A percentile compares a stretch with the other conserved stretches of the same genome.
phyloP scores from a whole-genome alignment of 64 coral and sea anemone genomes.

The Exaiptasia diaphana region DNA sequence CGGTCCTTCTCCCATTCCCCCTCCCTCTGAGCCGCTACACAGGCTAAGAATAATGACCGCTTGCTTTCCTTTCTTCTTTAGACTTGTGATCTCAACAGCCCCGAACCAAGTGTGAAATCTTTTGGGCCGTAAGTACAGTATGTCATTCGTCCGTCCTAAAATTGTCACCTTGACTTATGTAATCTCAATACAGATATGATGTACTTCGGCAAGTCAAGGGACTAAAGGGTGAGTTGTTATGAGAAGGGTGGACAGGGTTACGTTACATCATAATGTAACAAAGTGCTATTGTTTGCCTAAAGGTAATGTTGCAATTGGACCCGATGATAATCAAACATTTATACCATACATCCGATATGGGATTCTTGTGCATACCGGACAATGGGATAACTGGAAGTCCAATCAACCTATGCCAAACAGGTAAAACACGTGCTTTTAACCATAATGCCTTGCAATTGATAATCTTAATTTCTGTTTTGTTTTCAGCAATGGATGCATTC shows the following conservation, averaged over 20 bases:
- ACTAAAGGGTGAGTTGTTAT: constrained; percentile 51
- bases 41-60: too few species aligned
- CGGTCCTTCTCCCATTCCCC: too few species aligned
- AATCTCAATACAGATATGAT: constrained; percentile 46
- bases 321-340: constrained; percentile 71
- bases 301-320: constrained; percentile 96
- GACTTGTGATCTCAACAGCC: constrained; percentile 89
- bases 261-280: background rate
- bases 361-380: constrained; percentile 91
- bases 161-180: background rate
- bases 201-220: constrained; percentile 86
- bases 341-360: constrained; percentile 78
- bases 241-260: background rate
- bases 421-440: background rate
- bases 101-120: constrained; percentile 37
- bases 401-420: constrained; percentile 87
- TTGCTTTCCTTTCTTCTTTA: constrained; percentile 22
- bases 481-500: constrained; percentile 72
- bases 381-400: constrained; percentile 81
- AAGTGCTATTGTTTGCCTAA: background rate
- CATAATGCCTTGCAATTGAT: background rate
- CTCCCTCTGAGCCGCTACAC: too few species aligned
- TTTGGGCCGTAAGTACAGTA: constrained; percentile 91
- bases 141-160: background rate
- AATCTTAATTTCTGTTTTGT: constrained; percentile 12